phyloP scores from a whole-genome alignment of 2,113 vertebrate species.

The Trichomycterus rosablanca region DNA sequence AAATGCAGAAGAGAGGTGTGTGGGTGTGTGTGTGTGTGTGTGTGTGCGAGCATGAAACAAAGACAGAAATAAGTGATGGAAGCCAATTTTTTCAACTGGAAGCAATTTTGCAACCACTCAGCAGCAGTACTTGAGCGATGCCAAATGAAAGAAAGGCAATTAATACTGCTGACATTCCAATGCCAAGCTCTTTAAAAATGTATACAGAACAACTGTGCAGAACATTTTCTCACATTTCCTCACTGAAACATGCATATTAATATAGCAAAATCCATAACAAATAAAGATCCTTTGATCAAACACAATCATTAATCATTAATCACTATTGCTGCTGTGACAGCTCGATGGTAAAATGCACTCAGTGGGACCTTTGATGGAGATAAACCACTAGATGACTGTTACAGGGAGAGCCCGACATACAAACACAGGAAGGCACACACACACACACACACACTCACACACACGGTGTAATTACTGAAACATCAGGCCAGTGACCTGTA shows the following conservation, averaged over 20 bases:
- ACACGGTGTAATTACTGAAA: constrained; percentile 62
- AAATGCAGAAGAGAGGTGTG: neutral
- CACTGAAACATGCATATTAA: constrained; percentile 14
- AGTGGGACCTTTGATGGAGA: too few relatives aligned
- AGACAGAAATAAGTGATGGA: constrained; percentile 22
- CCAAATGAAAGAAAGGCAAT: constrained; percentile 71
- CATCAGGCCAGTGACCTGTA: constrained; percentile 62
- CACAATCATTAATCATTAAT: too few relatives aligned
- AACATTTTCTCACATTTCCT: neutral
- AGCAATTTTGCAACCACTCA: constrained; percentile 82
- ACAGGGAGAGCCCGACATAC: neutral
- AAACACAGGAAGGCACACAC: constrained; percentile 11
- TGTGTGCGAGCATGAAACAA: constrained; percentile 6
- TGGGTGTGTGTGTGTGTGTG: constrained; percentile 24
- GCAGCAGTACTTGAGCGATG: constrained; percentile 72
- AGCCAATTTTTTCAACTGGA: constrained; percentile 78
- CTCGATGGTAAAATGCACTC: too few relatives aligned
- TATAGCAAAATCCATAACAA: neutral
- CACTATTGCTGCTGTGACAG: too few relatives aligned
- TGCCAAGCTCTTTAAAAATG: neutral
- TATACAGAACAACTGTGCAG: constrained; percentile 6
- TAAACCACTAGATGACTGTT: too few relatives aligned
- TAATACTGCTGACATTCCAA: constrained; percentile 55
- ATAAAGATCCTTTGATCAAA: neutral
- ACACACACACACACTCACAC: constrained; percentile 14